Evolutionary conservation across 2,797 vertebrate genomes (phyloP).

Genomic region (Microtus obscurus): DNA sequence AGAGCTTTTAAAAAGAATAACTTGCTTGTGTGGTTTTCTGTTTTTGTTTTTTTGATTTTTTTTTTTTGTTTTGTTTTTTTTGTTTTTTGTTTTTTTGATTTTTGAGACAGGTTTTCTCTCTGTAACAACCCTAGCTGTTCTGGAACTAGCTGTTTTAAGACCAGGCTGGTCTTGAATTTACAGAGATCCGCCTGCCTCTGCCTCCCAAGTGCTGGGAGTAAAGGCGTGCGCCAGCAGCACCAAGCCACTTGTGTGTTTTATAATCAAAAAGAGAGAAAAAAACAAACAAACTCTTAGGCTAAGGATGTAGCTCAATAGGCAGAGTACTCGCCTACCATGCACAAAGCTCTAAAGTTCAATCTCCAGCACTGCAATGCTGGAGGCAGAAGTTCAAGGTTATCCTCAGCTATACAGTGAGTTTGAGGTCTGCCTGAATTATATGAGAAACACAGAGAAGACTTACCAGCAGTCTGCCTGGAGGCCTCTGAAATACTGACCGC

Average conservation of each 20-base stretch:
- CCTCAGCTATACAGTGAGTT: not conserved
- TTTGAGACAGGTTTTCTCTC: no score
- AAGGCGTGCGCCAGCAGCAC: no score
- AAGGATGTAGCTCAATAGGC: not conserved
- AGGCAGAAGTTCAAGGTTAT: not conserved
- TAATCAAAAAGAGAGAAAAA: not conserved
- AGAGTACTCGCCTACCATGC: not conserved
- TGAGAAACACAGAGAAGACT: slow-evolving; percentile 46
- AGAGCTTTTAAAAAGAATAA: not conserved
- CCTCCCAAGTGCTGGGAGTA: no score
- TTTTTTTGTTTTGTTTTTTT: not conserved
- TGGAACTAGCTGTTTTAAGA: no score
- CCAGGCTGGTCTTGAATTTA: no score
- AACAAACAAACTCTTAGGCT: not conserved
- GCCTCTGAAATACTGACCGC: slow-evolving; percentile 46
- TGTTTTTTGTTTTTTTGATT: not conserved
- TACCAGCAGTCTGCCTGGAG: slow-evolving; percentile 61
- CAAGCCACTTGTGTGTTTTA: not conserved
- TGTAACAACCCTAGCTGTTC: no score
- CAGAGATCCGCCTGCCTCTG: no score
- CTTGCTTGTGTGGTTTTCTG: not conserved
- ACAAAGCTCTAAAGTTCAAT: not conserved
- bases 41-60: not conserved
- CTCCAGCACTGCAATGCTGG: not conserved
- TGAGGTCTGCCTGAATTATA: not conserved